Percentiles rank a stretch among this genome's conserved stretches.
These are phyloP conservation scores for Cordilura impudica DNA, from an alignment of 2,888 invertebrate species.

Conservation along the genomic window DNA sequence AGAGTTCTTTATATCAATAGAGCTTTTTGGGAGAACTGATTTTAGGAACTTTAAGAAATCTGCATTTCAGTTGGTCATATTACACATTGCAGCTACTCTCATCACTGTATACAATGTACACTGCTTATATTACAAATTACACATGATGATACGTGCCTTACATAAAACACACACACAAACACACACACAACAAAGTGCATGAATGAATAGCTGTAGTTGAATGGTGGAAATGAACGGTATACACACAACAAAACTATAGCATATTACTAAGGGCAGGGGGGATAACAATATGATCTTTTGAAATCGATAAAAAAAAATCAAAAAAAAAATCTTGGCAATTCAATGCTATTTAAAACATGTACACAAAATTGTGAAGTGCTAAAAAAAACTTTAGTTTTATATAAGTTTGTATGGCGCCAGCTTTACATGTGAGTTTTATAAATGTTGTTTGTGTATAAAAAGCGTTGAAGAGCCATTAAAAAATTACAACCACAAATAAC, in stretches of 20 bases:
- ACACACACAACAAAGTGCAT: constrained; percentile 4
- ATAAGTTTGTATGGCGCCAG: constrained; percentile 12
- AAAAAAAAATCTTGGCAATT: constrained; percentile 46
- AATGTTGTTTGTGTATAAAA: constrained; percentile 40
- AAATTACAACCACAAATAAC: constrained; percentile 61
- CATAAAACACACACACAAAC: constrained; percentile 22
- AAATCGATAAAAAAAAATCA: constrained; percentile 51
- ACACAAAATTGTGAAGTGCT: constrained; percentile 13
- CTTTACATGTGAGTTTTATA: constrained; percentile 51
- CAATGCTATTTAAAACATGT: constrained; percentile 43
- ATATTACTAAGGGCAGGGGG: constrained; percentile 38
- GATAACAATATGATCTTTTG: constrained; percentile 56
- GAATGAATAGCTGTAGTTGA: constrained; percentile 31
- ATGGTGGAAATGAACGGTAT: neutral
- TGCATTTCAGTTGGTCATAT: neutral
- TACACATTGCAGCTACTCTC: neutral
- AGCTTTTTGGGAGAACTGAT: too few relatives aligned
- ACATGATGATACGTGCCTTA: constrained; percentile 58
- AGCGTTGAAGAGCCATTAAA: constrained; percentile 57
- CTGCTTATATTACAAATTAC: constrained; percentile 57
- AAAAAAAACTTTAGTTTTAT: constrained; percentile 49
- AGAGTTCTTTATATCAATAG: too few relatives aligned
- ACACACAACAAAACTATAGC: neutral
- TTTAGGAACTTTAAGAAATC: neutral
- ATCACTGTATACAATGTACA: constrained; percentile 5